Evolutionary conservation across 2,888 invertebrate species (phyloP).

Genomic region (Punctoribates punctum): DNA sequence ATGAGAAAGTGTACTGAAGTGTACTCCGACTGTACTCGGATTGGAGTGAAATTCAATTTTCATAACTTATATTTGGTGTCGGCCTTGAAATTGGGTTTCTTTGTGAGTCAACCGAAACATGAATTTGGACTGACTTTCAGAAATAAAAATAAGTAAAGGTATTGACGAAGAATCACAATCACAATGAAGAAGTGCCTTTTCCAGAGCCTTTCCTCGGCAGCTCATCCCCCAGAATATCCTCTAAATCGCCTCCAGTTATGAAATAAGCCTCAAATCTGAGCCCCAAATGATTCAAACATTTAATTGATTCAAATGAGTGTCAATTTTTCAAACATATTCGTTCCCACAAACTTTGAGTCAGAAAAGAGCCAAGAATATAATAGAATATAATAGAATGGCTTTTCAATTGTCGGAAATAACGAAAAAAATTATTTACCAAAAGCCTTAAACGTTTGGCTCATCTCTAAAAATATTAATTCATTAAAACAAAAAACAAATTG

Average conservation of each 20-base stretch:
- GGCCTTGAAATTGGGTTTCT: not conserved
- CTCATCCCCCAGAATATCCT: not conserved
- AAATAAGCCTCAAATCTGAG: not conserved
- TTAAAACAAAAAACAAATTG: not conserved
- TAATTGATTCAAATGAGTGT: not conserved
- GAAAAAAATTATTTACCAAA: too few species aligned
- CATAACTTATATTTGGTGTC: constrained; percentile 5
- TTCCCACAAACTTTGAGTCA: too few species aligned
- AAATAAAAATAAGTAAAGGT: not conserved
- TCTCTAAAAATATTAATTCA: not conserved
- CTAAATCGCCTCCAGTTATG: not conserved
- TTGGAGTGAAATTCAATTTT: too few species aligned
- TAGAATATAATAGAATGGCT: too few species aligned
- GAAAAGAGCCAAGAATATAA: too few species aligned
- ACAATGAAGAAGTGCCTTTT: not conserved
- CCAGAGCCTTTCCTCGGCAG: not conserved
- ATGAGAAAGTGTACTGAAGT: too few species aligned
- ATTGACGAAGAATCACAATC: not conserved
- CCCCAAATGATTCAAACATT: not conserved
- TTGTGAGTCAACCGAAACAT: constrained; percentile 4
- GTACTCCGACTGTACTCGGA: too few species aligned
- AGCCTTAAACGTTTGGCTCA: too few species aligned
- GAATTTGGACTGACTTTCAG: not conserved
- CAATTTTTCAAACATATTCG: too few species aligned
- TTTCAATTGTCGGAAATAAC: too few species aligned